phyloP scores from a whole-genome alignment of 2,113 vertebrate genomes.

The Xerus inauris region DNA sequence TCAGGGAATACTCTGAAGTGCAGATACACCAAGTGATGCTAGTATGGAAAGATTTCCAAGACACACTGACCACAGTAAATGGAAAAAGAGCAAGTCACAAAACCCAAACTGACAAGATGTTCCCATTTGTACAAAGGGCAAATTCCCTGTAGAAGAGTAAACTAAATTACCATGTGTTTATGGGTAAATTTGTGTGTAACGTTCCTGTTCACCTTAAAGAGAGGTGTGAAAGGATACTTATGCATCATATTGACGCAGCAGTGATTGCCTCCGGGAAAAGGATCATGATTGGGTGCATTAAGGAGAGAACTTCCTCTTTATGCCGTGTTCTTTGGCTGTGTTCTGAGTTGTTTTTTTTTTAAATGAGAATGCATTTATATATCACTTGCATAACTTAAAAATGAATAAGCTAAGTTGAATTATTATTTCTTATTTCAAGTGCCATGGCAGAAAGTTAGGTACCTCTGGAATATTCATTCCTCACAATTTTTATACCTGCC shows the following conservation, averaged over 20 bases:
- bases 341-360: neutral
- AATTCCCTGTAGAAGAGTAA: neutral
- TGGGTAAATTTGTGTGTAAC: neutral
- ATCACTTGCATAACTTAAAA: neutral
- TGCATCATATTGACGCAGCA: neutral
- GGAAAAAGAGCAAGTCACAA: neutral
- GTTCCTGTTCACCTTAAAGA: neutral
- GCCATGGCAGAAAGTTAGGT: neutral
- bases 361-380: neutral
- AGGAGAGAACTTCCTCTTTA: neutral
- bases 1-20: neutral
- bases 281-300: neutral
- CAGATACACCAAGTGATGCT: neutral
- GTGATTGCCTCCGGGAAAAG: neutral
- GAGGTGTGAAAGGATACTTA: neutral
- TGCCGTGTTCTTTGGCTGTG: neutral
- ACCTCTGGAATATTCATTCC: neutral
- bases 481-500: neutral
- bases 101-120: neutral
- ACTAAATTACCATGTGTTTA: neutral
- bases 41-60: neutral
- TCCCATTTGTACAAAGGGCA: neutral
- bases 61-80: neutral
- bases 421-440: neutral
- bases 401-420: neutral